A percentile compares a stretch with the other conserved stretches of the same genome.
Conservation (phyloP, 1,140 invertebrate species). For the Papilio xuthus region DNA sequence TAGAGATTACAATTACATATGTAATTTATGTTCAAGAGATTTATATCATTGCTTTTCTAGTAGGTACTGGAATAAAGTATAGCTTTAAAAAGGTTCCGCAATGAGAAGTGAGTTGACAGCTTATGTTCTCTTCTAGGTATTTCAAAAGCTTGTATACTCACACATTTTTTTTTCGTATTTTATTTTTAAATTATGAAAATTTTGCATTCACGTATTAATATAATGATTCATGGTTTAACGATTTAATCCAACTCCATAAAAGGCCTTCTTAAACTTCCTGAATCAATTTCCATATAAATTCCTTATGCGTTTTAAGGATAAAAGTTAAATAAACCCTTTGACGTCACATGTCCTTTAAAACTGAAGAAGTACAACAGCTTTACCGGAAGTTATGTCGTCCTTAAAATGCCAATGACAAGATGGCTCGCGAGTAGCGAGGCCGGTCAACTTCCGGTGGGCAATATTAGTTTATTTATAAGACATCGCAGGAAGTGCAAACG, state of each 20-base stretch:
- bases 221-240: neutral
- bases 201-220: no score
- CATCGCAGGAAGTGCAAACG: conserved; percentile 56
- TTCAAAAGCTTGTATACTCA: neutral
- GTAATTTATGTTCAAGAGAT: neutral
- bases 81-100: neutral
- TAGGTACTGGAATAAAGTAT: conserved; percentile 1
- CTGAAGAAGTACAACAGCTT: conserved; percentile 8
- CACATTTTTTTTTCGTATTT: no score
- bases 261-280: neutral
- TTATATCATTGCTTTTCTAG: neutral
- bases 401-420: conserved; percentile 42
- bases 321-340: conserved; percentile 2
- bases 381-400: neutral
- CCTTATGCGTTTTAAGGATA: conserved; percentile 13
- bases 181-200: no score
- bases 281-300: neutral
- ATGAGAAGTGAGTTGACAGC: neutral
- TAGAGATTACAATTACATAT: neutral
- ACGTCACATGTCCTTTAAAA: neutral
- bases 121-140: neutral
- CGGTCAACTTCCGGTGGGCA: conserved; percentile 57
- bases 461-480: conserved; percentile 67
- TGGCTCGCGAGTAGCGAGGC: conserved; percentile 51
- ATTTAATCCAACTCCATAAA: neutral